Evolutionary conservation across 2,797 vertebrate species (phyloP), one percentile per base, ranked within the genome.

Genomic region (Syngnathus acus): DNA sequence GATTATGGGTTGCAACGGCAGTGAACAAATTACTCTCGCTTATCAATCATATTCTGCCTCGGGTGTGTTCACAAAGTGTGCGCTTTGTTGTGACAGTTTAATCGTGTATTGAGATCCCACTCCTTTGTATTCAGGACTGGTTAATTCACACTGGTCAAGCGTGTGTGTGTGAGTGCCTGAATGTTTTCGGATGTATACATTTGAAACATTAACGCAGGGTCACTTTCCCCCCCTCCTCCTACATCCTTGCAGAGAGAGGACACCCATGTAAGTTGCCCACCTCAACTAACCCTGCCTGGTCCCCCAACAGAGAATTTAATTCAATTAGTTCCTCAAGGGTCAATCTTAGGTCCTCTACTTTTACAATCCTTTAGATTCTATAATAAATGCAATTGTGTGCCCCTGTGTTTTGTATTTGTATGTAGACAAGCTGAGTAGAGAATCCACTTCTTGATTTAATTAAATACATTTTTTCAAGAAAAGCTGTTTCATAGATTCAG

Each of bases 261-360:
- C 92, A 93, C 78, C 92, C 92, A 92, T 93, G 92, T 93, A 93
- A 93, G 92, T 93, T 80, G 76, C 74, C 74, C 62, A 59, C 64
- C 55, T 81, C 75, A 82, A 59, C 68, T 70, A 74, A 74, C 70
- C 60, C 70, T 78, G 76, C 79, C 71, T 82, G 80, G 64, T 76
- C 64, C 37, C 37, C 3, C 69, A 42, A 57, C 21, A 67, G 23
- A 53, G 65, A 19, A 26, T 21, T 42, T 67, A 51, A 32, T 32
- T 32, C 32, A 1, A 66, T 26, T 65, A 59, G 58, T 32, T 58
- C 42, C 32, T 71, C 21, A 54, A 32, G 47, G 62, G 51, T 66
- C 7, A 42, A 57, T 62, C 62, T 14, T n/a, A 23, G 13, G 60
- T 21, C 40, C 3, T 61, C 19, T 7, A 43, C 59, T 61, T 16